Percentiles rank a stretch among this genome's conserved stretches.
phyloP scores from a whole-genome alignment of 2,797 vertebrate species.

The Melopsittacus undulatus region DNA sequence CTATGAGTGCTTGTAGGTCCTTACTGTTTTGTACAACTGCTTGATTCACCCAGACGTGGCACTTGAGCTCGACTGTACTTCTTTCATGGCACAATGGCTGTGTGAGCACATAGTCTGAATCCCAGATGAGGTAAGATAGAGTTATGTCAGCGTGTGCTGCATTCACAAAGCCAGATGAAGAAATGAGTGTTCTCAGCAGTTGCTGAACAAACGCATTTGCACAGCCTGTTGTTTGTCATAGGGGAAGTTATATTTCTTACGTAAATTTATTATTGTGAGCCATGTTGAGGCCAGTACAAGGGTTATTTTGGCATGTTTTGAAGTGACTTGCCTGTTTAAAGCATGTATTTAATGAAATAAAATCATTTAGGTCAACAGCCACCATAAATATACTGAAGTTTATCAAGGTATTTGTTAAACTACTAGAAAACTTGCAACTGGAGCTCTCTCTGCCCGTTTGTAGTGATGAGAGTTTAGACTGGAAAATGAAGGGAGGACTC shows the following conservation, averaged over 20 bases:
- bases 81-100: neutral
- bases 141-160: neutral
- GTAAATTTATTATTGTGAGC: neutral
- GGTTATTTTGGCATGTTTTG: neutral
- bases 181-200: neutral
- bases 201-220: neutral
- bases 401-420: neutral
- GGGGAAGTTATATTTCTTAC: neutral
- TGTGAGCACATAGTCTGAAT: neutral
- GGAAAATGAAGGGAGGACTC: neutral
- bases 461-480: accelerated
- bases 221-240: neutral
- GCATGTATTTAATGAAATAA: neutral
- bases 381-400: neutral
- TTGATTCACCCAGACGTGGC: neutral
- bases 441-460: neutral
- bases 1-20: accelerated
- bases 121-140: neutral
- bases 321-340: neutral
- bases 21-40: neutral
- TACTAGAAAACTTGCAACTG: neutral
- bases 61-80: neutral
- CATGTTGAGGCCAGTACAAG: neutral
- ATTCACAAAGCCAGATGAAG: neutral
- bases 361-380: neutral